Evolutionary conservation across 1,140 invertebrate genomes (phyloP).

Genomic region (Homalodisca vitripennis): DNA sequence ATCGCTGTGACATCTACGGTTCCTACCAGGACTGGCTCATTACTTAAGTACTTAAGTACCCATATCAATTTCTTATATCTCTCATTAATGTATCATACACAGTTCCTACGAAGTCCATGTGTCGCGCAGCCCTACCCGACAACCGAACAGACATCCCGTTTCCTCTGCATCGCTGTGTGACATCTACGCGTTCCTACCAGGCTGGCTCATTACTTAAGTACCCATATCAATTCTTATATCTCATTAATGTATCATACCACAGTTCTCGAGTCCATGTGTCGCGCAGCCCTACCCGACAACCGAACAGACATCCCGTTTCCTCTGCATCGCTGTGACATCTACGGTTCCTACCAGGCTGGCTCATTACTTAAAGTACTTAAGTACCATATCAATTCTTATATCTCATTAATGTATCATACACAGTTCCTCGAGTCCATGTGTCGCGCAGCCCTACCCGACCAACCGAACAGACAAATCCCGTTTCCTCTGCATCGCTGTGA

Average conservation of each 20-base stretch:
- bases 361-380: too few species aligned
- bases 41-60: too few species aligned
- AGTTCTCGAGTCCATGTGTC: slow-evolving; percentile 70
- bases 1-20: slow-evolving; percentile 70
- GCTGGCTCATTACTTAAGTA: slow-evolving; percentile 51
- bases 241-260: too few species aligned
- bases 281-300: slow-evolving; percentile 58
- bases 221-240: too few species aligned
- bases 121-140: slow-evolving; percentile 60
- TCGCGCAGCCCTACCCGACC: slow-evolving; percentile 58
- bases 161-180: slow-evolving; percentile 67
- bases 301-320: slow-evolving; percentile 47
- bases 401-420: slow-evolving; percentile 69
- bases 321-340: slow-evolving; percentile 68
- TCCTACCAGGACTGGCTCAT: slow-evolving; percentile 62
- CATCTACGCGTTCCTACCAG: slow-evolving; percentile 64
- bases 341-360: slow-evolving; percentile 63
- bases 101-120: slow-evolving; percentile 73
- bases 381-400: too few species aligned
- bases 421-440: slow-evolving; percentile 75
- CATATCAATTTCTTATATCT: too few species aligned
- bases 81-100: slow-evolving; percentile 69
- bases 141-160: slow-evolving; percentile 47
- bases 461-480: slow-evolving; percentile 47
- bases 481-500: slow-evolving; percentile 63